Base-by-base conservation (phyloP, 53 echinoderm and acorn worm genomes). In the Stichopus horrens region DNA sequence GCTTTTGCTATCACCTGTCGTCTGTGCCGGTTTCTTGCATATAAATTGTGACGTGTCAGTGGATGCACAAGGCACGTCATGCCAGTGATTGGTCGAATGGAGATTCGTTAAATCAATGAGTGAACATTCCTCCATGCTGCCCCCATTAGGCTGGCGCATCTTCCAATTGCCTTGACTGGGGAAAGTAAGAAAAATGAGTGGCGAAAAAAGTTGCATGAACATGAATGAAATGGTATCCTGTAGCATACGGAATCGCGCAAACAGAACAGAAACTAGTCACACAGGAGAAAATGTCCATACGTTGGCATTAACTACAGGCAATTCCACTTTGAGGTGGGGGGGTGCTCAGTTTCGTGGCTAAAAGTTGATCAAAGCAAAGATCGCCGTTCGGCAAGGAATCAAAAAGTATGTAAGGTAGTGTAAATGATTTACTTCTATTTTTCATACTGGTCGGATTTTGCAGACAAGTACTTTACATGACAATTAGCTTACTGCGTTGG, bases 51-150 rank as follows among this genome's bases (percentile, higher is more conserved):
- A 90, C 73, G 95, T 91, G 52, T 91, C 91, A 23, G 89, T 91
- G 2, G 94, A 95, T 10, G 98, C 98, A 83, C 98, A 97, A 1
- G 98, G 98, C 8, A 97, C 92, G 53, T 97, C 98, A 83, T 97
- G 98, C 98, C 98, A 97, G 74, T 95, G 98, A n/a, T 94, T 94
- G 54, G 96, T 95, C 8, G 98, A 97, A 76, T 97, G 95, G 18
- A 97, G 90, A 83, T 97, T 94, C 51, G 74, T 90, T 21, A 97
- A 79, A 9, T 91, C 66, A 37, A 96, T 96, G 53, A 92, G 88
- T 9, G 95, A 92, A 75, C 97, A 97, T 78, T 94, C 83, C 74
- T 97, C 97, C 55, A 95, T 88, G 22, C 92, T 92, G 77, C 95
- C 95, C 23, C 97, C 97, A 87, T 97, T 95, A 14, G 97, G 97